These are phyloP conservation scores for Halcyon smyrnensis DNA, from an alignment of 2,797 vertebrate species.

Conservation along the genomic window DNA sequence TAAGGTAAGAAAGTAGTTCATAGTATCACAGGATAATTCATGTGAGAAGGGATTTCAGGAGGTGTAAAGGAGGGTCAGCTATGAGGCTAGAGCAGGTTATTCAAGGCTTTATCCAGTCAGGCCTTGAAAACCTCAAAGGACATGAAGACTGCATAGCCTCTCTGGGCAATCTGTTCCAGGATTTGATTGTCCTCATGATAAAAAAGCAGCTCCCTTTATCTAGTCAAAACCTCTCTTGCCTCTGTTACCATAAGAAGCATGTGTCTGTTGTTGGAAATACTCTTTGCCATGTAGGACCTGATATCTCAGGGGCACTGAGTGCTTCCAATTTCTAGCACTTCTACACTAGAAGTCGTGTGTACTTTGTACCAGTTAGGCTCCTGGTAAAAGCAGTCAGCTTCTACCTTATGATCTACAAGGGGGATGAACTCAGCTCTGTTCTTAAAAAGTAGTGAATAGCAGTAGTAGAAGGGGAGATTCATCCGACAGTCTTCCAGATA, in stretches of 20 bases:
- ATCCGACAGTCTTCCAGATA: background rate
- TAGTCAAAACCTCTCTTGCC: background rate
- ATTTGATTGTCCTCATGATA: background rate
- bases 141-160: background rate
- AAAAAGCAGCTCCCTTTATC: background rate
- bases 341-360: background rate
- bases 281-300: background rate
- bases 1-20: background rate
- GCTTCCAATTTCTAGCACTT: background rate
- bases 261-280: background rate
- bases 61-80: background rate
- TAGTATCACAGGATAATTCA: background rate
- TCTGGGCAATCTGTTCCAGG: background rate
- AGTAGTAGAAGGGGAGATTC: background rate
- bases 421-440: background rate
- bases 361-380: background rate
- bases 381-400: background rate
- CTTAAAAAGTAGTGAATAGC: background rate
- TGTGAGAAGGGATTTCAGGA: background rate
- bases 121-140: background rate
- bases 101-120: background rate
- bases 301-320: background rate
- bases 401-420: background rate
- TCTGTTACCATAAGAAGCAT: background rate
- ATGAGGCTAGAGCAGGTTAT: background rate